phyloP scores from a whole-genome alignment of 2,797 vertebrate genomes.

The Danionella dracula region DNA sequence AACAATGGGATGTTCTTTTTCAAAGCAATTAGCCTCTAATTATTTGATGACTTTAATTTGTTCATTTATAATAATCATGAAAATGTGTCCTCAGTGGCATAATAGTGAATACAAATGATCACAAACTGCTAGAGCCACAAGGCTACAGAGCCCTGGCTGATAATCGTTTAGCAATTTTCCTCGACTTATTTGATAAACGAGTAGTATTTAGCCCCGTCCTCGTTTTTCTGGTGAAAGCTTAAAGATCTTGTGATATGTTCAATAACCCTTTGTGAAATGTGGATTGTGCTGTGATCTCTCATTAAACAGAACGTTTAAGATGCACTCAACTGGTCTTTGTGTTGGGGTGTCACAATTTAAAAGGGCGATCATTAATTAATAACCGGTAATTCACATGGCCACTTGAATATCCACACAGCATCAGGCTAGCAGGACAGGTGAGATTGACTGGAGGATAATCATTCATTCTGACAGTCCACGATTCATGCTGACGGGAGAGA shows the following conservation, averaged over 20 bases:
- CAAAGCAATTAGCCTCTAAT: slow-evolving; percentile 21
- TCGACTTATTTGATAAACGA: slow-evolving; percentile 20
- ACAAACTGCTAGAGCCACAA: neutral
- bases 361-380: slow-evolving; percentile 40
- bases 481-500: slow-evolving; percentile 42
- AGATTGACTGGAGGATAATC: slow-evolving; percentile 32
- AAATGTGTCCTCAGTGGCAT: neutral
- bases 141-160: neutral
- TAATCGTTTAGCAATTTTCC: slow-evolving; percentile 25
- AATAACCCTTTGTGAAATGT: slow-evolving; percentile 20
- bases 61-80: neutral
- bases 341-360: neutral
- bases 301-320: neutral
- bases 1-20: too few relatives aligned
- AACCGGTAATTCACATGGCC: neutral
- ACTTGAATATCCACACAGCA: slow-evolving; percentile 14
- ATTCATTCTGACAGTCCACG: slow-evolving; percentile 46
- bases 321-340: neutral
- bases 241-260: slow-evolving; percentile 18
- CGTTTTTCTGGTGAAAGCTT: neutral
- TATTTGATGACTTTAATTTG: neutral
- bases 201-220: slow-evolving; percentile 9
- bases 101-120: neutral
- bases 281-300: slow-evolving; percentile 26
- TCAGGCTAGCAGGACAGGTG: slow-evolving; percentile 29